Evolutionary conservation across 1,140 invertebrate species (phyloP).

Genomic region (Neodiprion virginianus): DNA sequence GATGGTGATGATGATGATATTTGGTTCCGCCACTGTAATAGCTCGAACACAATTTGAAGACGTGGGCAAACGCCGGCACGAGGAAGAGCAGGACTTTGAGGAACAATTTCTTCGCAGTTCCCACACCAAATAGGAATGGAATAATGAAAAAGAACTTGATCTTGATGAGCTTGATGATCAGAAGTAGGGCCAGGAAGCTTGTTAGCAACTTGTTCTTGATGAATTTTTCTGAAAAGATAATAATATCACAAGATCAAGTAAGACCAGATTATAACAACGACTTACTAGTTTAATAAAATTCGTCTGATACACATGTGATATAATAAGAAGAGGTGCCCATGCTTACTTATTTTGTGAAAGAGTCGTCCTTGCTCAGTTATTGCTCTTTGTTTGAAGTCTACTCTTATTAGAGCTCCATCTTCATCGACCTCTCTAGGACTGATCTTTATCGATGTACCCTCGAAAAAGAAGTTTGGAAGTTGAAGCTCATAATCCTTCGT

Average conservation of each 20-base stretch:
- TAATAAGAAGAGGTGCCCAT: not conserved
- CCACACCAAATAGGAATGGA: slow-evolving; percentile 76
- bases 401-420: slow-evolving; percentile 73
- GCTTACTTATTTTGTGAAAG: slow-evolving; percentile 79
- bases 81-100: slow-evolving; percentile 81
- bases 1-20: slow-evolving; percentile 82
- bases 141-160: slow-evolving; percentile 78
- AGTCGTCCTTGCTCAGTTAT: slow-evolving; percentile 63
- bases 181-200: slow-evolving; percentile 73
- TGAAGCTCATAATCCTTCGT: slow-evolving; percentile 76
- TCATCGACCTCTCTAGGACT: slow-evolving; percentile 75
- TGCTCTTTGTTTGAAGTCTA: slow-evolving; percentile 69
- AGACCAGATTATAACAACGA: not conserved
- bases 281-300: not conserved
- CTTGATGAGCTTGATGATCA: slow-evolving; percentile 82
- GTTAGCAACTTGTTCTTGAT: slow-evolving; percentile 77
- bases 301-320: not conserved
- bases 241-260: slow-evolving; percentile 12
- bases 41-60: slow-evolving; percentile 84
- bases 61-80: slow-evolving; percentile 79
- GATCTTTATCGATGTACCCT: slow-evolving; percentile 73
- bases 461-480: slow-evolving; percentile 74
- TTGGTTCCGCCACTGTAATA: slow-evolving; percentile 75
- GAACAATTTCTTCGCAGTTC: slow-evolving; percentile 81
- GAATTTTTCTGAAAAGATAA: slow-evolving; percentile 74